Evolutionary conservation across 2,113 vertebrate genomes (phyloP).

Genomic region (Microtus richardsoni): DNA sequence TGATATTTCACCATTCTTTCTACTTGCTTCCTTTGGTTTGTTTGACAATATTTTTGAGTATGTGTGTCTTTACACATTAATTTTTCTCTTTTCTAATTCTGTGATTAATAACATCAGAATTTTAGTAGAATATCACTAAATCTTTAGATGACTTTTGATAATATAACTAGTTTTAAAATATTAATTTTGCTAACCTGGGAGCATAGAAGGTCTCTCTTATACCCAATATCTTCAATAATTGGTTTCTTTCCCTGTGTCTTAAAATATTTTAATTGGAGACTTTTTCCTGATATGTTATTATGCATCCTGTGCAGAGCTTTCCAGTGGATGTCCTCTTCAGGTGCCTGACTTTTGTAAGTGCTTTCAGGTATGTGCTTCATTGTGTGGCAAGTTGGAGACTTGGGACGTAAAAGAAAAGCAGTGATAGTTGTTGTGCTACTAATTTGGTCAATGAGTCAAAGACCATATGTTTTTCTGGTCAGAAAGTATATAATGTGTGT

Average conservation of each 20-base stretch:
- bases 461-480: neutral
- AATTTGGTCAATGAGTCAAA: neutral
- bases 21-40: neutral
- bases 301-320: neutral
- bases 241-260: neutral
- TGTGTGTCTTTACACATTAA: neutral
- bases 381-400: rapidly evolving
- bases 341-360: rapidly evolving
- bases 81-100: neutral
- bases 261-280: neutral
- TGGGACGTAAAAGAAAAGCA: neutral
- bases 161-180: neutral
- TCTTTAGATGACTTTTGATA: neutral
- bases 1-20: neutral
- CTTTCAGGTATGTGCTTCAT: neutral
- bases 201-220: neutral
- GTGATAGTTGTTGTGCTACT: neutral
- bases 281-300: neutral
- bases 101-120: neutral
- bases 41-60: neutral
- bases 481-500: neutral
- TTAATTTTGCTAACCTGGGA: too few relatives aligned
- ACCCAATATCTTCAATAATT: neutral
- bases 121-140: neutral
- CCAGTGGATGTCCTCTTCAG: neutral